These are phyloP conservation scores for Nemurella pictetii DNA, from an alignment of 2,888 invertebrate genomes.

Conservation along the genomic window DNA sequence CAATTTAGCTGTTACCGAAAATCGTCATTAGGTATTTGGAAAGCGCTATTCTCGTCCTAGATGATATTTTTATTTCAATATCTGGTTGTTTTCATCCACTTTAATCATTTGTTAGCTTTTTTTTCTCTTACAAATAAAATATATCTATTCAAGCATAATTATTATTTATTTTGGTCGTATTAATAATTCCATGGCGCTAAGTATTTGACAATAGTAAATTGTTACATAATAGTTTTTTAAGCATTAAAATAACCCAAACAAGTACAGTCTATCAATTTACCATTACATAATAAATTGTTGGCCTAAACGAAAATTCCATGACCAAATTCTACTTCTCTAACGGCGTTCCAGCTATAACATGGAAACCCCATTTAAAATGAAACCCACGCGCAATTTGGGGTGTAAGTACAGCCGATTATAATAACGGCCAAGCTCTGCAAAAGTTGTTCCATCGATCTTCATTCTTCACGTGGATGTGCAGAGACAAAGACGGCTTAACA, in stretches of 20 bases:
- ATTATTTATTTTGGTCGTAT: background rate
- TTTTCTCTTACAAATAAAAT: too few species aligned
- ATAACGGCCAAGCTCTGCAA: background rate
- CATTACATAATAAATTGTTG: background rate
- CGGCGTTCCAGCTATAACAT: background rate
- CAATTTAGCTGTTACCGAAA: too few species aligned
- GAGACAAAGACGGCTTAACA: background rate
- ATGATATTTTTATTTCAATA: too few species aligned
- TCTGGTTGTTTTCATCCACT: too few species aligned
- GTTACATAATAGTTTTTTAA: background rate
- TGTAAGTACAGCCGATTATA: background rate
- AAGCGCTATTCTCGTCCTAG: too few species aligned
- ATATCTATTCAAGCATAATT: background rate
- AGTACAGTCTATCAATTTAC: background rate
- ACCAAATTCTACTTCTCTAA: background rate
- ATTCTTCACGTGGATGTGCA: background rate
- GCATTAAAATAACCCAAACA: too few species aligned
- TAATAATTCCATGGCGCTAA: background rate
- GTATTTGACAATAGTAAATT: background rate
- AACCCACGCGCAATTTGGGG: background rate
- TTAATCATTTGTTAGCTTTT: too few species aligned
- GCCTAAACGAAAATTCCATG: background rate
- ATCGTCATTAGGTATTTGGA: too few species aligned
- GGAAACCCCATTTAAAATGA: background rate
- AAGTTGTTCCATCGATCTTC: background rate